A percentile compares a stretch with the other conserved stretches of the same genome.
Evolutionary conservation across 2,888 invertebrate genomes (phyloP).

Genomic region (Punctoribates punctum): DNA sequence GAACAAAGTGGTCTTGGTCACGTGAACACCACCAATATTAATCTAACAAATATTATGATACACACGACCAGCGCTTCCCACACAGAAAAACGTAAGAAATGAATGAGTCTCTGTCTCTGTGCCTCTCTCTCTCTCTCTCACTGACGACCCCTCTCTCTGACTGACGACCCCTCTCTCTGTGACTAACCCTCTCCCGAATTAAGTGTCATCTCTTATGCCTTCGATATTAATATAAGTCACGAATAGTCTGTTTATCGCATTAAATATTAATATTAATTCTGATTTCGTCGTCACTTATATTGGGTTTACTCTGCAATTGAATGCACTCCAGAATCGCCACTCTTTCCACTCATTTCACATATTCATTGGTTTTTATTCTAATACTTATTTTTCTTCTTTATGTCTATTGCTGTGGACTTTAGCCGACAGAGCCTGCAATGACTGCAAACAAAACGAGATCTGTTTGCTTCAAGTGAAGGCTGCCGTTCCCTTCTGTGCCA

Average conservation of each 20-base stretch:
- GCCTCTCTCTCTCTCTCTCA: too few species aligned
- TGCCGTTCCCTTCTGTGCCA: slow-evolving; percentile 43
- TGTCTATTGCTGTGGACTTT: background rate
- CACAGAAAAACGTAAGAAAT: too few species aligned
- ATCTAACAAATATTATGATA: background rate
- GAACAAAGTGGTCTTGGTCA: too few species aligned
- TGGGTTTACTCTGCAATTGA: background rate
- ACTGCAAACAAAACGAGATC: slow-evolving; percentile 43
- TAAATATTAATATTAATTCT: background rate
- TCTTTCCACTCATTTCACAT: too few species aligned
- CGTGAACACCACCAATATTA: too few species aligned
- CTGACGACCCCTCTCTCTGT: too few species aligned
- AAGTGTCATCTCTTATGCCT: background rate
- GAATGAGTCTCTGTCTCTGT: too few species aligned
- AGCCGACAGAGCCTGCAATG: slow-evolving; percentile 35
- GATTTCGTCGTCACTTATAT: background rate
- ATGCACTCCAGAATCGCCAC: too few species aligned
- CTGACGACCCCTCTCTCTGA: too few species aligned
- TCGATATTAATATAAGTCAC: background rate
- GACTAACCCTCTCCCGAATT: too few species aligned
- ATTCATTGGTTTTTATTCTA: background rate
- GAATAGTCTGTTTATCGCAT: background rate
- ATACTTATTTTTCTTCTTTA: background rate
- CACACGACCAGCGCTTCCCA: too few species aligned
- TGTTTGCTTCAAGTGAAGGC: slow-evolving; percentile 45